Base-by-base conservation (phyloP, 2,113 vertebrate genomes). In the Lethenteron camtschaticum region DNA sequence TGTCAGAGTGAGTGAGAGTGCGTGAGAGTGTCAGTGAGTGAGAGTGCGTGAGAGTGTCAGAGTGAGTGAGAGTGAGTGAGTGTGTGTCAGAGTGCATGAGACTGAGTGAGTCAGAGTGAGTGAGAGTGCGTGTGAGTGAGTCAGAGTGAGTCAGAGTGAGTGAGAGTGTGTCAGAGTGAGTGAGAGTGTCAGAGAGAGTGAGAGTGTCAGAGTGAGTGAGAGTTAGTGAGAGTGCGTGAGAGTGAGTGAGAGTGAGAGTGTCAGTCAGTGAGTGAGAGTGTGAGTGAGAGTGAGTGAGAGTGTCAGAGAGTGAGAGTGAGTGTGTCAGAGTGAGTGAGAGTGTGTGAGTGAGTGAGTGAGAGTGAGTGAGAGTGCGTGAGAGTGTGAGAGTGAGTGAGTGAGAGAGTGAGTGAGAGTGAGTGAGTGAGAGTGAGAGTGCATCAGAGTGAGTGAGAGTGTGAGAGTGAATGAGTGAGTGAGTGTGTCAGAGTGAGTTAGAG, bases 81-180 rank as follows among this genome's bases (percentile, higher is more conserved):
- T 68, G 16, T 4, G 20, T 20, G 20, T 20, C 20, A 20, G 20
- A 68, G 9, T 20, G 68, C 16, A 18, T 18, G 16, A 18, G 16
- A 18, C 16, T 4, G 13, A 20, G 68, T 20, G 68, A 2, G 68
- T 68, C 3, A 68, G 68, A 10, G 9, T 20, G 68, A 9, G 68
- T 68, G 2, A 13, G 68, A 68, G 68, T 10, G 68, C 18, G 68
- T 68, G 68, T 4, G 68, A 11, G 9, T 68, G 16, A 18, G 16
- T 60, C 2, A 60, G 59, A 18, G 16, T 18, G 16, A 18, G 59
- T 60, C 12, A 60, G 59, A 13, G 59, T 13, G 59, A 2, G 59
- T 13, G 59, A 60, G 59, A 13, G 59, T 13, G 59, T 13, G 68
- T 72, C 69, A 82, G 76, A 66, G 95, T 96, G 80, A 94, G 16